Evolutionary conservation across 2,797 vertebrate species (phyloP), one percentile per base, ranked within the genome.

Genomic region (Carduelis carduelis): DNA sequence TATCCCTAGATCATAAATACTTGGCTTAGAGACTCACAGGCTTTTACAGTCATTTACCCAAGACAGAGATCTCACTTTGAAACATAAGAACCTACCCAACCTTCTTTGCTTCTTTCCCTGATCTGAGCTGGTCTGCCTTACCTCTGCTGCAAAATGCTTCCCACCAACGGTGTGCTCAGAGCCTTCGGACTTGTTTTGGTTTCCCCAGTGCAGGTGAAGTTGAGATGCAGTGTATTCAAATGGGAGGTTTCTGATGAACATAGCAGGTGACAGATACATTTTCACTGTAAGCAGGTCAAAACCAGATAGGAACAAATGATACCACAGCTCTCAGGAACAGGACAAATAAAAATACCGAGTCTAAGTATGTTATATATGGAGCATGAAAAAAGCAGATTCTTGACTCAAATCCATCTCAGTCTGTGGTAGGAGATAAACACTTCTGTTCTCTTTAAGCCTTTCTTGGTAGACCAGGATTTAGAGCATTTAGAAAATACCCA

Each of bases 161-260:
- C 98, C 98, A 6, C 98, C 96, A 43, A 99, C 61, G 0, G 96
- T 98, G 96, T 99, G 99, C 61, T 99, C 99, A 0, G 99, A 99
- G 72, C 99, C 99, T 5, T 95, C 80, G 0, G 98, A 98, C 71
- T 86, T 97, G n/a, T 88, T 95, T 22, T 83, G 77, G 82, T 98
- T 98, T 32, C 99, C 99, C 99, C 99, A 99, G 97, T 99, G 99
- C 27, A 99, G 97, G 89, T 99, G 99, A 37, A 99, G 98, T 26
- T 99, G 98, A 32, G 98, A 97, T 4, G 99, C 99, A 1, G 98
- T 98, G 97, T 99, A 99, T n/a, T 90, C 98, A 75, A 98, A 97
- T 1, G 96, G 98, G 39, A 99, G 98, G 88, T 98, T 98, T 57
- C 98, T 98, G 87, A 99, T 96, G 87, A 97, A 61, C 99, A 99